Base-by-base conservation (phyloP, 1,140 invertebrate genomes). In the Neuroterus valhalla region DNA sequence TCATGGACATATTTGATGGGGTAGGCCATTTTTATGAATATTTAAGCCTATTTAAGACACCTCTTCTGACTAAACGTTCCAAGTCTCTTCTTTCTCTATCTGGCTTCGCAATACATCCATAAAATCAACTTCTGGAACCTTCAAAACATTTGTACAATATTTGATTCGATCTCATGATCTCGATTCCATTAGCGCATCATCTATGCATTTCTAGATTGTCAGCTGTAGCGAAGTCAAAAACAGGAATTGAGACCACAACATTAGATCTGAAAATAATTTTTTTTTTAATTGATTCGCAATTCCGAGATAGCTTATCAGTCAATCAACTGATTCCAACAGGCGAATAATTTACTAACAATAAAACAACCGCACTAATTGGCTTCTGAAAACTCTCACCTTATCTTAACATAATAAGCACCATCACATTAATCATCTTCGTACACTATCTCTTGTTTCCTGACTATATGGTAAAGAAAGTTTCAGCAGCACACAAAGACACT, bases 1-100 rank as follows among this genome's bases (percentile, higher is more conserved):
- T 96, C 91, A 95, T 96, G 94, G 95, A 96, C 92, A 96, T 96
- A 92, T 96, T 96, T 93, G 95, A 96, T 88, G 94, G 94, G 94
- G 96, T 96, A 96, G 92, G 94, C 91, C 87, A 89, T 84, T 90
- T 91, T 91, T 91, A 85, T 87, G 85, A 76, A 62, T 71, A 71
- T 3, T 71, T 44, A 74, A 23, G 31, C 26, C 14, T 62, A 62
- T 21, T 31, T 62, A 62, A 38, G 55, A 31, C 55, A 38, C 55
- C 55, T 62, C 23, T 62, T 62, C 55, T 62, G 23, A 62, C 23
- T 62, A 62, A 23, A 62, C 55, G 12, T 26, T 26, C 23, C 26
- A 26, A n/a, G 5, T 14, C 23, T 23, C n/a, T 62, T 8, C 31
- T 6, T 12, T 26, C 14, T 26, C 2, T 55, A 38, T 38, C 6